These are phyloP conservation scores for crab-eating macaque (Macaca fascicularis) DNA, from an alignment of 2,113 vertebrate genomes.

Conservation along the genomic window DNA sequence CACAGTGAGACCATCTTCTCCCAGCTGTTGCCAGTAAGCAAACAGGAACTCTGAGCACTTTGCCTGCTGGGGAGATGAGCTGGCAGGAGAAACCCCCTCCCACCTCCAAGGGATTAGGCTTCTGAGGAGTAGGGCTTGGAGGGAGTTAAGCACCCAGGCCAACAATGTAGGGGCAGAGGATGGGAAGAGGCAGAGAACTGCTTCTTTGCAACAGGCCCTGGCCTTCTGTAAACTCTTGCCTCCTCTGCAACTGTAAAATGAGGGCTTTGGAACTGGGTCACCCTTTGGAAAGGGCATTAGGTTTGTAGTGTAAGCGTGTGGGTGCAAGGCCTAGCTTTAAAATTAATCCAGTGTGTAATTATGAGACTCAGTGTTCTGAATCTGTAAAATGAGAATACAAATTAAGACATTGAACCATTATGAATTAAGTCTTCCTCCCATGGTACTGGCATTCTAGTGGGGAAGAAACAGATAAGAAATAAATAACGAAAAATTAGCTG, in stretches of 20 bases:
- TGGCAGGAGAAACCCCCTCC: neutral
- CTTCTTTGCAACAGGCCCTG: neutral
- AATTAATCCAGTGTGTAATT: neutral
- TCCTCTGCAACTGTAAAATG: neutral
- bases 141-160: neutral
- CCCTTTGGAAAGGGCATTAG: neutral
- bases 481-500: neutral
- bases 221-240: neutral
- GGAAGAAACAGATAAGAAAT: neutral
- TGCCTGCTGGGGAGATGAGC: neutral
- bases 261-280: neutral
- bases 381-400: neutral
- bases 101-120: neutral
- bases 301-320: neutral
- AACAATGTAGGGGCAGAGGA: too few relatives aligned
- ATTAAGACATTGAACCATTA: neutral
- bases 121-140: neutral
- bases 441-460: neutral
- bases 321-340: neutral
- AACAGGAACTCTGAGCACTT: neutral
- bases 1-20: neutral
- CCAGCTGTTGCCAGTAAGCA: neutral
- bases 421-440: neutral
- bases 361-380: neutral
- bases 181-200: neutral